Conservation (phyloP, 1,140 invertebrate genomes). For the Maconellicoccus hirsutus region DNA sequence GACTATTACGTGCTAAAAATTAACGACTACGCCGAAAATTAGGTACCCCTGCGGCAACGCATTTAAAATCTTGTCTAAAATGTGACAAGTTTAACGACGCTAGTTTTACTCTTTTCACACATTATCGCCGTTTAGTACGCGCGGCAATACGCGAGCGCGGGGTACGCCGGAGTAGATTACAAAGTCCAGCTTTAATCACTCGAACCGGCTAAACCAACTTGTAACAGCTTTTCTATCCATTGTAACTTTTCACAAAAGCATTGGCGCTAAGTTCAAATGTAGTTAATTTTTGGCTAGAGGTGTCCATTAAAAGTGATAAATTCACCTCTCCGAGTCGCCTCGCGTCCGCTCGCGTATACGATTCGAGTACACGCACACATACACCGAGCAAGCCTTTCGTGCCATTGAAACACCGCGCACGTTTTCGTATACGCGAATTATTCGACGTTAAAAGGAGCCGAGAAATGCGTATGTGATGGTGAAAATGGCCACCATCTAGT, state of each 20-base stretch:
- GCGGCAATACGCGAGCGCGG: too few species aligned
- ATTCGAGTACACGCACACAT: too few species aligned
- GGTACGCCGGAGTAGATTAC: not conserved
- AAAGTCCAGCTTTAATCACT: not conserved
- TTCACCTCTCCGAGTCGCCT: not conserved
- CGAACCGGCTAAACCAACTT: not conserved
- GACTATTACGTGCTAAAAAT: too few species aligned
- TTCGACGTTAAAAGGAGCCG: too few species aligned
- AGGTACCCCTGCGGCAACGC: not conserved
- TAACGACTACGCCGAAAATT: not conserved
- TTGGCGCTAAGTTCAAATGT: not conserved
- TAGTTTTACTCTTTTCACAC: constrained; percentile 4
- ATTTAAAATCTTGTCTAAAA: constrained; percentile 6
- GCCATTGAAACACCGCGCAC: too few species aligned
- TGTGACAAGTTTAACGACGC: not conserved
- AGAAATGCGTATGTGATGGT: too few species aligned
- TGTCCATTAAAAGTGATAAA: not conserved
- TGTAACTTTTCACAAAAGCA: constrained; percentile 1
- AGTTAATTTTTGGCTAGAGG: constrained; percentile 4
- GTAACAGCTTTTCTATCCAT: not conserved
- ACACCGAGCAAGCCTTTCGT: too few species aligned
- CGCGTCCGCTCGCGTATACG: too few species aligned
- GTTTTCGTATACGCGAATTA: too few species aligned
- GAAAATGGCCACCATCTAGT: too few species aligned
- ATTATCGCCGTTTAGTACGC: not conserved